Evolutionary conservation across 2,113 vertebrate genomes (phyloP).

Genomic region (Pomatostomus ruficeps): DNA sequence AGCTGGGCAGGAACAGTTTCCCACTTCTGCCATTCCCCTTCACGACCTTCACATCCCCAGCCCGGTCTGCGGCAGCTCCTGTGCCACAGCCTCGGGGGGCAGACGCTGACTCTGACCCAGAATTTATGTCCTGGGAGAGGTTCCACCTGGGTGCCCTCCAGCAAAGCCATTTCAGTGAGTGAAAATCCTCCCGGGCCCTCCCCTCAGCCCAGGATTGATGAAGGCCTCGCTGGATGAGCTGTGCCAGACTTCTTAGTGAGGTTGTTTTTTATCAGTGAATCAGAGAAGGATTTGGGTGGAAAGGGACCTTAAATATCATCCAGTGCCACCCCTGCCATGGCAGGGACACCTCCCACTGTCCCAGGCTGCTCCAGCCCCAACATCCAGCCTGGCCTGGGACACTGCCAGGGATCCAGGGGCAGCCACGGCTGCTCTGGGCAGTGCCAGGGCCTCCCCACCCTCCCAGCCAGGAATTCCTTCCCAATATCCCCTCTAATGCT

Average conservation of each 20-base stretch:
- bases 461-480: fast-evolving
- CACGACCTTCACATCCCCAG: not conserved
- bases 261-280: not conserved
- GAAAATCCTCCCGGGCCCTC: not conserved
- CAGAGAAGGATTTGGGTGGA: not conserved
- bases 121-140: not conserved
- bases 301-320: fast-evolving
- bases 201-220: not conserved
- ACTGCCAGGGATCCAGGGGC: not conserved
- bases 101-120: not conserved
- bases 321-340: not conserved
- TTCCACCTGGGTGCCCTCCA: not conserved
- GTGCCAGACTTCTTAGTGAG: not conserved
- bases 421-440: not conserved
- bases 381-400: not conserved
- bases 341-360: not conserved
- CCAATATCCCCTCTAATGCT: not conserved
- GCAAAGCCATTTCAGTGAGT: not conserved
- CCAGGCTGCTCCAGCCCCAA: not conserved
- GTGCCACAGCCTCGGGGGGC: not conserved
- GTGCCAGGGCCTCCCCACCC: not conserved
- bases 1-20: not conserved
- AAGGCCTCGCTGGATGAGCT: not conserved
- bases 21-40: not conserved
- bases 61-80: not conserved